Evolutionary conservation across 2,888 invertebrate species (phyloP), one percentile per base, ranked within the genome.

Genomic region (Rhingia campestris): DNA sequence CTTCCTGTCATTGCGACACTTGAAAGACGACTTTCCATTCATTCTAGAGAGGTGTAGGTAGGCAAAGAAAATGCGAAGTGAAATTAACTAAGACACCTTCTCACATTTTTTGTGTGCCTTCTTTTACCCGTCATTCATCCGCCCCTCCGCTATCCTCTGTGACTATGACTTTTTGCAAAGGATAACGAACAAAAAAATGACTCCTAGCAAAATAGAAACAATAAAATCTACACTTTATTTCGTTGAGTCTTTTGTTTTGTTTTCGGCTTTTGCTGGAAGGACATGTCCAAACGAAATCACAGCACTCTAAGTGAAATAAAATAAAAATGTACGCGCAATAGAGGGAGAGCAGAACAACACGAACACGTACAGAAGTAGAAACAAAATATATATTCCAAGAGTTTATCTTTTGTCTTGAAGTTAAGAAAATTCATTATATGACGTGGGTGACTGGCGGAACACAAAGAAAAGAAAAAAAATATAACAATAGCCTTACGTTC

Each of bases 21-120:
- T 84, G 58, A 75, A 74, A 80, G 82, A 64, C 58, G 79, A 64
- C 82, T 82, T 84, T 84, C 69, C 70, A 79, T 80, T 80, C 74
- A 80, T 70, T 70, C 80, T 41, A 14, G 14, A 53, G 6, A 64
- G 35, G 41, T 56, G 61, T 32, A 74, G 45, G 54, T 22, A 22
- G 43, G 77, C 54, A 63, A 61, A 81, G 75, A 74, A 80, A 84
- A 74, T 66, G 80, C 75, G 74, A 75, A 84, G 80, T 74, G 70
- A 84, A 84, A 84, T 80, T 84, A 84, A 84, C 84, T 84, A 74
- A 73, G 80, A 84, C 84, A 80, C 84, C 84, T 84, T 79, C 73
- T 59, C 45, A 63, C 59, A 41, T 35, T 59, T 39, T 49, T 58
- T 53, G n/a, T 33, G 37, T 67, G 22, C 22, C 22, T 35, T 4